Percentiles rank a stretch among this genome's conserved stretches.
These are phyloP conservation scores for Melanitta fusca DNA, from an alignment of 2,797 vertebrate species.

Conservation along the genomic window DNA sequence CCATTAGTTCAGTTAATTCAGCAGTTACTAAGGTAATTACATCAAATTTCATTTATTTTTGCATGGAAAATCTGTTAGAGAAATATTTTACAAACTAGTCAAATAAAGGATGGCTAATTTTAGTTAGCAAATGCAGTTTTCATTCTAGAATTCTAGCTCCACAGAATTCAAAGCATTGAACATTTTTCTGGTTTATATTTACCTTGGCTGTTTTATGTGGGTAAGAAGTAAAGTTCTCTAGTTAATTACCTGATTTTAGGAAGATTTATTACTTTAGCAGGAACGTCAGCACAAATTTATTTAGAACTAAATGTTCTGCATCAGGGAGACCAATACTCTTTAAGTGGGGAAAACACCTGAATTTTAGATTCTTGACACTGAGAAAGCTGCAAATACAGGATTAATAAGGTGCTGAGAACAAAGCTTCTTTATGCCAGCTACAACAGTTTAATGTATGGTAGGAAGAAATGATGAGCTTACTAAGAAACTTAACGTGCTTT, in stretches of 20 bases:
- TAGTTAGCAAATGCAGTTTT: background rate
- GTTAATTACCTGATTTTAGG: background rate
- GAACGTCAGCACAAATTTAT: background rate
- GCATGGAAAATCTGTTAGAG: background rate
- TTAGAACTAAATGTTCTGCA: background rate
- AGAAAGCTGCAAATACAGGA: background rate
- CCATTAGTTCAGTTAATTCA: slow-evolving; percentile 97
- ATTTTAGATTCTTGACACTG: background rate
- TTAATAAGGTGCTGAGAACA: background rate
- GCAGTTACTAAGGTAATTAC: slow-evolving; percentile 91
- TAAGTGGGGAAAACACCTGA: background rate
- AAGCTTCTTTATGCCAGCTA: background rate
- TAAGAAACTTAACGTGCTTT: background rate
- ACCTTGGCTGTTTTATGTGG: background rate
- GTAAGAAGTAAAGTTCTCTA: background rate
- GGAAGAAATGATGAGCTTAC: background rate
- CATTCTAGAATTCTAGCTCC: background rate
- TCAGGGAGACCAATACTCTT: background rate
- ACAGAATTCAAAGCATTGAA: background rate
- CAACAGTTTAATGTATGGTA: background rate
- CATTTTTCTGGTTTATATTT: background rate
- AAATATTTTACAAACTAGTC: background rate
- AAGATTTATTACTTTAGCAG: background rate
- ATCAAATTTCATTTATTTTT: background rate
- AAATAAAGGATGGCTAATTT: background rate